These are phyloP conservation scores for Carcina quercana DNA, from an alignment of 2,888 invertebrate genomes.

Conservation along the genomic window DNA sequence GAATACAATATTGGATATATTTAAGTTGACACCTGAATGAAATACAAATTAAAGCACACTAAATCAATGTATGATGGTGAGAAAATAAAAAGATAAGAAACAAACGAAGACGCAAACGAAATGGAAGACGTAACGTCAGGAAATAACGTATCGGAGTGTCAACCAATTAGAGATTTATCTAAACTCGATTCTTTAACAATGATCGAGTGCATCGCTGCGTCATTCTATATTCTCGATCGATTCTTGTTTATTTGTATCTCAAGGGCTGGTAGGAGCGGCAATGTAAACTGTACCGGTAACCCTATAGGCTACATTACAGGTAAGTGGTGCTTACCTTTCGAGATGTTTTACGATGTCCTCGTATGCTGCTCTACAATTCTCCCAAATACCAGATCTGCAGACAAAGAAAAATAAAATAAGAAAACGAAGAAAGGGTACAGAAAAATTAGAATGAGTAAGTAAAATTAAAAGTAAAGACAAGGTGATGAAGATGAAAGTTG, in stretches of 20 bases:
- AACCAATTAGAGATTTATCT: conserved; percentile 23
- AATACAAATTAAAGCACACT: too few relatives aligned
- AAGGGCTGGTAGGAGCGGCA: too few relatives aligned
- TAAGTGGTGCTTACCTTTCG: conserved; percentile 83
- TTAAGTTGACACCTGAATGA: too few relatives aligned
- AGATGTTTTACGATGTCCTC: conserved; percentile 96
- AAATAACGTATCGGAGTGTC: conserved; percentile 22
- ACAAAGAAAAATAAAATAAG: conserved; percentile 63
- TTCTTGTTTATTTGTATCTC: too few relatives aligned
- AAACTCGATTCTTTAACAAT: conserved; percentile 19
- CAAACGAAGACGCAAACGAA: conserved; percentile 11
- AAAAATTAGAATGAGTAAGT: conserved; percentile 29
- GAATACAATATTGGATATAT: too few relatives aligned
- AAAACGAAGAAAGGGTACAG: conserved; percentile 37
- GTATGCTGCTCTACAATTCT: conserved; percentile 95
- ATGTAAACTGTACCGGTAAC: too few relatives aligned
- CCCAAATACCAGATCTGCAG: conserved; percentile 91
- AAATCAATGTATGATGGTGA: conserved; percentile 11
- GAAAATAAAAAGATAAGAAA: conserved; percentile 9
- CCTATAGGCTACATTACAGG: too few relatives aligned
- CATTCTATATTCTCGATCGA: conserved; percentile 6
- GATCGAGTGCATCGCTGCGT: conserved; percentile 20
- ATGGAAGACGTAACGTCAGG: conserved; percentile 14
- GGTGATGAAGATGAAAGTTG: conserved; percentile 25
- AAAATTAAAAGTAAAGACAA: conserved; percentile 23